Conservation (phyloP, 2,888 invertebrate genomes). For the Operophtera brumata region DNA sequence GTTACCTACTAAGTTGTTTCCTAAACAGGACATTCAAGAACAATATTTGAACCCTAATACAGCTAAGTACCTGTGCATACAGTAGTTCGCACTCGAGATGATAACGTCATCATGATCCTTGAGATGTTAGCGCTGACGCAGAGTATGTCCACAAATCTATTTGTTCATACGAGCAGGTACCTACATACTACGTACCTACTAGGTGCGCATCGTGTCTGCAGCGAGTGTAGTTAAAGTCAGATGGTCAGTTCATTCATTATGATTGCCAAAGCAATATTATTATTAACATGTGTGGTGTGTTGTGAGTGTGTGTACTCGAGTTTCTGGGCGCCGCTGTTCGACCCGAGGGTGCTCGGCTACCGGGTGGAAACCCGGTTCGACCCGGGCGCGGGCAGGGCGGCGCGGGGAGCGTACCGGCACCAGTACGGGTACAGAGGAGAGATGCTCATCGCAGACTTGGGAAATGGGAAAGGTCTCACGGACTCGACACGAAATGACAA, state of each 20-base stretch:
- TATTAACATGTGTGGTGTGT: background rate
- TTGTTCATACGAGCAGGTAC: background rate
- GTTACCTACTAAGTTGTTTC: too few species aligned
- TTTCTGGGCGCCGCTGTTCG: conserved; percentile 68
- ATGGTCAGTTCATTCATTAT: background rate
- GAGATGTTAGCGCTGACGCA: conserved; percentile 19
- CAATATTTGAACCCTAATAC: too few species aligned
- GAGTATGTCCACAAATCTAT: conserved; percentile 1
- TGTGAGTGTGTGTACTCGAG: conserved; percentile 56
- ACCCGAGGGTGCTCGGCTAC: conserved; percentile 60
- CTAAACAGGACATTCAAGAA: too few species aligned
- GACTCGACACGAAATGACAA: conserved; percentile 28
- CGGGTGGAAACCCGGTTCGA: conserved; percentile 58
- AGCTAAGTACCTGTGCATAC: too few species aligned
- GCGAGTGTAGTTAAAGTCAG: too few species aligned
- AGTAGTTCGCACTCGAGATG: background rate
- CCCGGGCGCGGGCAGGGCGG: conserved; percentile 46
- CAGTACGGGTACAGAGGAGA: conserved; percentile 59
- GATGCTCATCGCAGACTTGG: conserved; percentile 57
- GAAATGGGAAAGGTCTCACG: conserved; percentile 53
- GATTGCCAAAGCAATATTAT: background rate
- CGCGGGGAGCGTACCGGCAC: conserved; percentile 45
- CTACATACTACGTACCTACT: background rate
- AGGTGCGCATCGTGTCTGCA: background rate
- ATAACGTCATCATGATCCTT: conserved; percentile 18